Evolutionary conservation across 23 tunicate species (phyloP).

Genomic region (Pegea sp.): DNA sequence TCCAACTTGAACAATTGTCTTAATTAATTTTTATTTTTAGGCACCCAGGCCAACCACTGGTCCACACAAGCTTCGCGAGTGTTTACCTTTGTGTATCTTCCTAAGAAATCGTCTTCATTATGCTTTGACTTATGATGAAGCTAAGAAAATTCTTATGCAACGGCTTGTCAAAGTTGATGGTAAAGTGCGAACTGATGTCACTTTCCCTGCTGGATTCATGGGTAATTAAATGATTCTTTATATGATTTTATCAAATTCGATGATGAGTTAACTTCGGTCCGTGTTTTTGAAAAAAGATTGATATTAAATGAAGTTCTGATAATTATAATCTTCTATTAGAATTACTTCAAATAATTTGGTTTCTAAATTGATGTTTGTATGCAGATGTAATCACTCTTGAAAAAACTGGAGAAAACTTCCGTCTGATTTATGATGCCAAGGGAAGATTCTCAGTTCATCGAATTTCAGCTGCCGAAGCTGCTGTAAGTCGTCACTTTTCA

Average conservation of each 20-base stretch:
- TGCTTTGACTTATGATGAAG: slow-evolving; percentile 74
- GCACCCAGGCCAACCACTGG: slow-evolving; percentile 97
- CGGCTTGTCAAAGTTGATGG: slow-evolving; percentile 94
- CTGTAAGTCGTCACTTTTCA: slow-evolving; percentile 9
- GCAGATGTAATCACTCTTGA: slow-evolving; percentile 79
- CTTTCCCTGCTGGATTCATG: slow-evolving; percentile 97
- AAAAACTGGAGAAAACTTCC: slow-evolving; percentile 83
- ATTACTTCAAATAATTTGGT: not conserved
- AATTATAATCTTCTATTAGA: no score
- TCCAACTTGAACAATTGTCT: not conserved
- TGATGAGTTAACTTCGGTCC: not conserved
- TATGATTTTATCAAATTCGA: not conserved
- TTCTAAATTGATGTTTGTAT: not conserved
- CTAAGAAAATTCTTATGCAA: slow-evolving; percentile 87
- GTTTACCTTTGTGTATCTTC: slow-evolving; percentile 82
- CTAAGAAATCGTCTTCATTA: slow-evolving; percentile 90
- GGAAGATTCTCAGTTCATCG: slow-evolving; percentile 92
- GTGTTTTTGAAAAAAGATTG: slow-evolving; percentile 8
- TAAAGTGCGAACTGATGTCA: slow-evolving; percentile 78
- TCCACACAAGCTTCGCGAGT: slow-evolving; percentile 89
- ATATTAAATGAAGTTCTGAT: no score
- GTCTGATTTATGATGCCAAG: slow-evolving; percentile 75
- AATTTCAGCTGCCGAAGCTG: slow-evolving; percentile 74
- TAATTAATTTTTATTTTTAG: slow-evolving; percentile 4
- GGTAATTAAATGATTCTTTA: slow-evolving; percentile 10